Evolutionary conservation across 2,888 invertebrate species (phyloP), one percentile per base, ranked within the genome.

Genomic region (Perdita meconis): DNA sequence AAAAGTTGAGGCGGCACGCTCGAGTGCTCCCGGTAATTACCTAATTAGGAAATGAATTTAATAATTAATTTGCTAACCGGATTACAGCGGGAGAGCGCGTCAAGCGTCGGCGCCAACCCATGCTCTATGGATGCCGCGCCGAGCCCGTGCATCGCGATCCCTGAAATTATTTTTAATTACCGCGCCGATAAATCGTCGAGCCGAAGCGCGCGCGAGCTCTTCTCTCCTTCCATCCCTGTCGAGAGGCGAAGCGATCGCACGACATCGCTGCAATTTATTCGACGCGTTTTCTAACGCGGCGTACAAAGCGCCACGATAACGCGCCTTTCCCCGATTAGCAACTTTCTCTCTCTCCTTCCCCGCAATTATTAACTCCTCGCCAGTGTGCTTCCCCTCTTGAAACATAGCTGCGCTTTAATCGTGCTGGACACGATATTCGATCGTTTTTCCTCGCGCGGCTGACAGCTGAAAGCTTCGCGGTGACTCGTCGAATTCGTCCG

Each of bases 1-100:
- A 50, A 72, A 76, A 76, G 75, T 75, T 68, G 59, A 61, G 50
- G 64, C 44, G 22, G 68, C 66, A 60, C 72, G 77, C 71, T 72
- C 66, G 81, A 67, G 68, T 59, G 76, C 70, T 65, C 73, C 40
- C 61, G 68, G 82, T 82, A 84, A 84, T 85, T 82, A 80, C 76
- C 75, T 83, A 82, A 86, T 85, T 83, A 84, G 81, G 64, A 70
- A 74, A 78, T 67, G 77, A 84, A 84, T 78, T 84, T 78, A 85
- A 81, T 84, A 81, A 86, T 83, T 85, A 79, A 85, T 84, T 78
- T 59, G 80, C 76, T 75, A 73, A 71, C 66, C 56, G 72, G 75
- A 76, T 82, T 74, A 76, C 70, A 56, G 36, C 50, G 51, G 70
- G 60, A 44, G 51, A 55, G 73, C 50, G 75, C 69, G 68, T 79